phyloP scores from a whole-genome alignment of 2,113 vertebrate genomes.

The Cavia porcellus region DNA sequence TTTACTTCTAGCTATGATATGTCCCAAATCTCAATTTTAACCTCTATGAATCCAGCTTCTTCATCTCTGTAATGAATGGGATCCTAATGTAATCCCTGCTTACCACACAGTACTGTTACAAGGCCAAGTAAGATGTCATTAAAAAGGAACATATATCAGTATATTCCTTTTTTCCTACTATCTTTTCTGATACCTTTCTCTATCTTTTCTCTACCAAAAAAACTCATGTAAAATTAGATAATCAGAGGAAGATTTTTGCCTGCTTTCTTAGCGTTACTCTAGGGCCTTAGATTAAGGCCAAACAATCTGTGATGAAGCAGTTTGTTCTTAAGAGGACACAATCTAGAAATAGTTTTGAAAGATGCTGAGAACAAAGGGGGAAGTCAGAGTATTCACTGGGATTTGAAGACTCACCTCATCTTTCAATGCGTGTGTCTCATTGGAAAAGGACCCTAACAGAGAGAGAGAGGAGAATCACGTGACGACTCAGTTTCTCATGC shows the following conservation, averaged over 20 bases:
- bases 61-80: slow-evolving; percentile 12
- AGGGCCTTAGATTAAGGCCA: neutral
- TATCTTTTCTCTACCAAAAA: neutral
- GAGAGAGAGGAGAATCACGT: neutral
- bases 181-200: neutral
- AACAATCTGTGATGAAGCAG: neutral
- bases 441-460: neutral
- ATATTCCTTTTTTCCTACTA: neutral
- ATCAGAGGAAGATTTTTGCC: neutral
- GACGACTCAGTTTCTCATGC: neutral
- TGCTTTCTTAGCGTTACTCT: neutral
- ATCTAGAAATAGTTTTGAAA: neutral
- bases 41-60: neutral
- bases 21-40: slow-evolving; percentile 49
- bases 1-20: neutral
- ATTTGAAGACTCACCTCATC: slow-evolving; percentile 8
- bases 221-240: neutral
- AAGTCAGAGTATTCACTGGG: neutral
- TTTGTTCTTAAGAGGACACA: slow-evolving; percentile 4
- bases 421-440: neutral
- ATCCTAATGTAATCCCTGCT: neutral
- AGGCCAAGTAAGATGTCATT: neutral
- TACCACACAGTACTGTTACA: neutral
- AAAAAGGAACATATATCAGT: neutral
- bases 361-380: neutral